phyloP scores from a whole-genome alignment of 2,888 invertebrate genomes.

The Gibbula magus region DNA sequence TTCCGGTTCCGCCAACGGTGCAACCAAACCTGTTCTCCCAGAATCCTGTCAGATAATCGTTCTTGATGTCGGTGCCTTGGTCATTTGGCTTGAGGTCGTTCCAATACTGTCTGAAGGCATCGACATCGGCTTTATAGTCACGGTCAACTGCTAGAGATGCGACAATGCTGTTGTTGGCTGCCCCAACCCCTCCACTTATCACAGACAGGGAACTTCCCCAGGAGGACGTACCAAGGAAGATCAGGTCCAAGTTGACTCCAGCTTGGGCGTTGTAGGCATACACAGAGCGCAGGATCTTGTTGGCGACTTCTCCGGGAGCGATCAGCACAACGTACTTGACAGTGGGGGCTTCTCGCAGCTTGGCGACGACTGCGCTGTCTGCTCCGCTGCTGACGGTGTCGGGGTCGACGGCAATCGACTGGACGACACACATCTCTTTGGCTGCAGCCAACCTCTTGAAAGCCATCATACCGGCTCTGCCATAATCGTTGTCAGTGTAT shows the following conservation, averaged over 20 bases:
- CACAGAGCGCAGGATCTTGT: neutral
- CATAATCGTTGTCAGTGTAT: slow-evolving; percentile 39
- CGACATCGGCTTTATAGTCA: neutral
- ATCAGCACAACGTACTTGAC: slow-evolving; percentile 48
- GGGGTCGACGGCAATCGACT: neutral
- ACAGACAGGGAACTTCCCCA: slow-evolving; percentile 50
- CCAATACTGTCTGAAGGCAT: slow-evolving; percentile 36
- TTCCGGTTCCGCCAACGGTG: slow-evolving; percentile 28
- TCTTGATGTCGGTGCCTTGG: neutral
- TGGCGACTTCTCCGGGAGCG: neutral
- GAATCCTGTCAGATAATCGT: slow-evolving; percentile 43
- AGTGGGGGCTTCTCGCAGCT: slow-evolving; percentile 28
- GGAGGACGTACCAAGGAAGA: slow-evolving; percentile 58
- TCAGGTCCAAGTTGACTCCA: slow-evolving; percentile 33
- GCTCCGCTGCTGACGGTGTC: neutral
- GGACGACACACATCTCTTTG: slow-evolving; percentile 52
- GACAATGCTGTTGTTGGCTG: slow-evolving; percentile 30
- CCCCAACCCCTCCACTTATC: slow-evolving; percentile 23
- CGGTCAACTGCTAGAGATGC: neutral
- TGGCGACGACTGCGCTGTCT: slow-evolving; percentile 26
- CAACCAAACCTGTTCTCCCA: slow-evolving; percentile 57
- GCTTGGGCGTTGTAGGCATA: slow-evolving; percentile 36
- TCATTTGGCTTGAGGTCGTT: slow-evolving; percentile 15
- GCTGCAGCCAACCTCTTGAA: slow-evolving; percentile 39
- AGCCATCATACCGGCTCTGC: slow-evolving; percentile 32